A percentile compares a stretch with the other conserved stretches of the same genome.
Conservation (phyloP, 2,113 vertebrate species). For the Brachypteracias leptosomus region DNA sequence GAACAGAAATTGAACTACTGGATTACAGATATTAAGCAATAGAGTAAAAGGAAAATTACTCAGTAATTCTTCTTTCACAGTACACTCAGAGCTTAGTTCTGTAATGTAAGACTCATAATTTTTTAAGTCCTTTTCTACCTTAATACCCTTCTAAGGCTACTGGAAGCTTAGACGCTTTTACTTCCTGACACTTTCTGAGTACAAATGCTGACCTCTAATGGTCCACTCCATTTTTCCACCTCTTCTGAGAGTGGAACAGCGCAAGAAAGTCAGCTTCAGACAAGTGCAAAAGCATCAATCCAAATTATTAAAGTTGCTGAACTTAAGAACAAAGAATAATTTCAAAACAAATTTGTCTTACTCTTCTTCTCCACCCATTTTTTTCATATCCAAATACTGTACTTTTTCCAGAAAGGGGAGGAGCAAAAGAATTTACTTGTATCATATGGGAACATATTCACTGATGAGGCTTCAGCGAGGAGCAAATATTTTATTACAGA, state of each 20-base stretch:
- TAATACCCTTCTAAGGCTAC: background rate
- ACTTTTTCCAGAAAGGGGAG: background rate
- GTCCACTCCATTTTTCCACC: background rate
- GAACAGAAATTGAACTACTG: background rate
- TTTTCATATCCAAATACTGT: background rate
- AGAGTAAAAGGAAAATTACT: background rate
- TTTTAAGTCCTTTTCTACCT: background rate
- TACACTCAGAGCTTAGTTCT: background rate
- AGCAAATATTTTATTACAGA: background rate
- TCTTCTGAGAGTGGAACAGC: fast-evolving
- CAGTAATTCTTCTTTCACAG: background rate
- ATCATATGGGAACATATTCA: background rate
- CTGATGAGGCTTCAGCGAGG: background rate
- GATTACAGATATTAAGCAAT: background rate
- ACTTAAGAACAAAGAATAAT: background rate
- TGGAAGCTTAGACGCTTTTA: background rate
- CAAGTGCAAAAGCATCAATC: background rate
- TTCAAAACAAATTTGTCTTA: fast-evolving
- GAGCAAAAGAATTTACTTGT: background rate
- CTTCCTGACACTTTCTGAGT: background rate
- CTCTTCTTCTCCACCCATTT: background rate
- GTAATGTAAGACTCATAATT: background rate
- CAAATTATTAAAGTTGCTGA: background rate
- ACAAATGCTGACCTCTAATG: conserved; percentile 4
- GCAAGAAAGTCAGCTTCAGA: background rate